These are phyloP conservation scores for Sebastes ruberrimus DNA, from an alignment of 2,797 vertebrate genomes.

Conservation along the genomic window DNA sequence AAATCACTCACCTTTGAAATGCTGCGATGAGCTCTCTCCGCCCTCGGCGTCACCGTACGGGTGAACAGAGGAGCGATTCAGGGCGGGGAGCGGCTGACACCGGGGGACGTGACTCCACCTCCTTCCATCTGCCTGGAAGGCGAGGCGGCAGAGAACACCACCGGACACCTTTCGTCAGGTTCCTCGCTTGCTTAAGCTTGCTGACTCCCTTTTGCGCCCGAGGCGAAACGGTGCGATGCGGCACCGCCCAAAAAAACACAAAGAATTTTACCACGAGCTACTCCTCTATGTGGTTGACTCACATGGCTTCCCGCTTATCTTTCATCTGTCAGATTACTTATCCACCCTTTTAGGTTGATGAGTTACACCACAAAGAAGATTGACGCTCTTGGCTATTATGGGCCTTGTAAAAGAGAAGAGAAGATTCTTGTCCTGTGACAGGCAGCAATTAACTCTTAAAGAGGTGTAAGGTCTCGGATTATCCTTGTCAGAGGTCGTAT, in stretches of 20 bases:
- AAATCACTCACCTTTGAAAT: constrained; percentile 80
- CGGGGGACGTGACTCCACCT: constrained; percentile 23
- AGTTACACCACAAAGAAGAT: constrained; percentile 69
- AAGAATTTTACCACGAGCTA: constrained; percentile 48
- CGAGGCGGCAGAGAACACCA: constrained; percentile 6
- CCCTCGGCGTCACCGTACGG: constrained; percentile 42
- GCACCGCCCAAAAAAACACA: constrained; percentile 34
- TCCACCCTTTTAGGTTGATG: constrained; percentile 65
- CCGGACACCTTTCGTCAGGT: constrained; percentile 7
- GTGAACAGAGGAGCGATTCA: constrained; percentile 48
- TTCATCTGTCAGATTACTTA: constrained; percentile 71
- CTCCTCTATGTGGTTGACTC: constrained; percentile 35
- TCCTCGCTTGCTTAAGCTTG: constrained; percentile 11
- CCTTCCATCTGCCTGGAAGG: constrained; percentile 27
- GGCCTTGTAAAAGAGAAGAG: constrained; percentile 51
- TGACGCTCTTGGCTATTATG: constrained; percentile 65
- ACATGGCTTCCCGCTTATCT: constrained; percentile 54
- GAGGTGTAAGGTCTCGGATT: constrained; percentile 65
- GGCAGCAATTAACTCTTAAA: constrained; percentile 77
- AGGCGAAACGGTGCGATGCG: constrained; percentile 31
- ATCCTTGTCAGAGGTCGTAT: constrained; percentile 60
- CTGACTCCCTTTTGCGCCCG: constrained; percentile 13
- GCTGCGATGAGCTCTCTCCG: constrained; percentile 53
- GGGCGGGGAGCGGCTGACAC: constrained; percentile 40
- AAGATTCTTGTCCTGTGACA: constrained; percentile 76